Evolutionary conservation across 2,888 invertebrate species (phyloP), one percentile per base, ranked within the genome.

Genomic region (Eilema depressum): DNA sequence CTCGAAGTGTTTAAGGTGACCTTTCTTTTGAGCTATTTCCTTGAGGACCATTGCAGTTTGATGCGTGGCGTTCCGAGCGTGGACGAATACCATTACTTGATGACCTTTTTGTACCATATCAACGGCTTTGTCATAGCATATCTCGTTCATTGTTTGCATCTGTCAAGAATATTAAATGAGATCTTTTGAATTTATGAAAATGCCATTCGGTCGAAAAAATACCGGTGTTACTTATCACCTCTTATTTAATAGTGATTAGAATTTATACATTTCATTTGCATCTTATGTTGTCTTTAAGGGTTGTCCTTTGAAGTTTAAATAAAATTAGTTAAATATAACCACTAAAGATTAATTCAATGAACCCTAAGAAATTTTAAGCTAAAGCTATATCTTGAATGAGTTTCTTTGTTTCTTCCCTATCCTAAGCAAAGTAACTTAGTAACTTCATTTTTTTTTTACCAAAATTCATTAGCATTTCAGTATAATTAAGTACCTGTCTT

Each of bases 51-150:
- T 97, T 0, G 99, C 99, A 0, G 98, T 98, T 69, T 97, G 96
- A 47, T 98, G 97, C 0, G 99, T 99, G 14, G 99, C 98, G 95
- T 99, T 99, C 33, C 99, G 96, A 0, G 99, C 99, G 92, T 99
- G 99, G 0, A 99, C 99, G 91, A 99, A 99, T 0, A 99, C 98
- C 98, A 99, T 99, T 0, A 98, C 98, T 96, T 99, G 99, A 89
- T 99, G 98, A 0, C 98, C 99, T 80, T 97, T 97, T 81, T 96
- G 97, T 2, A 98, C 98, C 97, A 98, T 98, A 25, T 98, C 97
- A 0, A 97, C 85, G 0, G 98, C 98, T 95, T 99, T 99, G 61
- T 99, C 98, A 92, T 99, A 99, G 90, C 99, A 99, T 74, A 98
- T 96, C 73, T 96, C 96, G 92, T 99, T 99, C 98, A 99, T 98